Conservation (phyloP, 1,140 invertebrate genomes). For the Ditylenchus dipsaci region DNA sequence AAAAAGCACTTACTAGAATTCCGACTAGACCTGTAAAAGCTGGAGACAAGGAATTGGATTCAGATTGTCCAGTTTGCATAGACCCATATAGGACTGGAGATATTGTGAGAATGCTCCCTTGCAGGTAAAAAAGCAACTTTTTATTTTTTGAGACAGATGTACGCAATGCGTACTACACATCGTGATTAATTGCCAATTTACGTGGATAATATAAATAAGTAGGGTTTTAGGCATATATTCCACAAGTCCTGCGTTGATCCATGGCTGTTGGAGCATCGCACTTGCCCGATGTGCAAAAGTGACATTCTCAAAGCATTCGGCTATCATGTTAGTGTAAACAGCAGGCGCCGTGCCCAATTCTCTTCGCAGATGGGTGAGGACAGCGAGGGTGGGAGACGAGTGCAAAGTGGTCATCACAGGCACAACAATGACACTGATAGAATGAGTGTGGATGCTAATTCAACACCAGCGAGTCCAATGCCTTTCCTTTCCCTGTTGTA, state of each 20-base stretch:
- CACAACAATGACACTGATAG: slow-evolving; percentile 16
- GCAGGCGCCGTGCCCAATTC: slow-evolving; percentile 38
- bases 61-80: slow-evolving; percentile 84
- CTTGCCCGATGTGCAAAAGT: slow-evolving; percentile 82
- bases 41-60: slow-evolving; percentile 77
- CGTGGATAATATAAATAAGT: neutral
- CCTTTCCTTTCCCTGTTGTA: slow-evolving; percentile 47
- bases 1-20: slow-evolving; percentile 84
- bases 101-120: slow-evolving; percentile 76
- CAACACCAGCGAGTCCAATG: slow-evolving; percentile 47
- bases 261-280: slow-evolving; percentile 84
- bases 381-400: neutral
- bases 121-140: slow-evolving; percentile 68
- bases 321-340: slow-evolving; percentile 45
- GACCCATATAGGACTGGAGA: slow-evolving; percentile 79
- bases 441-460: slow-evolving; percentile 33
- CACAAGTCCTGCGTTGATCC: slow-evolving; percentile 89
- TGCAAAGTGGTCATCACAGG: neutral
- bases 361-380: slow-evolving; percentile 25
- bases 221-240: slow-evolving; percentile 79
- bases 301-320: slow-evolving; percentile 87
- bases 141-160: too few species aligned
- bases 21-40: slow-evolving; percentile 76
- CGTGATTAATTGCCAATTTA: too few species aligned
- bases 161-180: too few species aligned